A percentile compares a stretch with the other conserved stretches of the same genome.
Evolutionary conservation across 2,888 invertebrate genomes (phyloP).

Genomic region (Drosophila sordidapex): DNA sequence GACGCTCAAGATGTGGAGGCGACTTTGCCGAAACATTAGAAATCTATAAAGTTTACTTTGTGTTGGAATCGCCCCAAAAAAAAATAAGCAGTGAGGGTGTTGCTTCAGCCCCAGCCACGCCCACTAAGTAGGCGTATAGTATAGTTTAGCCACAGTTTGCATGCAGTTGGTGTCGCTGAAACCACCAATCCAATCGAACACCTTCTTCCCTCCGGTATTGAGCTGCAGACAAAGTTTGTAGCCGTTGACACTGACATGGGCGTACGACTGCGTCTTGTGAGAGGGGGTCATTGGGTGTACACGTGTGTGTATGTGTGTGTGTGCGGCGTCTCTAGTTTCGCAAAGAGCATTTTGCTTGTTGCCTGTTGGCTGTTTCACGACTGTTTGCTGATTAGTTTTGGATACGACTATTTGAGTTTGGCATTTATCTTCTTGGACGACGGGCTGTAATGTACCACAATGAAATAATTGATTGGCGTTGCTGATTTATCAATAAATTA

Average conservation of each 20-base stretch:
- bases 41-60: conserved; percentile 73
- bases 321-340: conserved; percentile 4
- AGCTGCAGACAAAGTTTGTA: conserved; percentile 53
- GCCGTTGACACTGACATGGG: conserved; percentile 56
- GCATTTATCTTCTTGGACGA: conserved; percentile 41
- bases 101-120: conserved; percentile 3
- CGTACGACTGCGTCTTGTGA: background rate
- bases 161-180: conserved; percentile 16
- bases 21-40: conserved; percentile 53
- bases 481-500: conserved; percentile 53
- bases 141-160: conserved; percentile 30
- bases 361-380: conserved; percentile 33
- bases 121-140: conserved; percentile 40
- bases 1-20: conserved; percentile 38
- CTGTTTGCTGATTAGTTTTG: conserved; percentile 71
- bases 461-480: conserved; percentile 59
- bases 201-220: background rate
- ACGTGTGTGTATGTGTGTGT: background rate
- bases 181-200: conserved; percentile 8
- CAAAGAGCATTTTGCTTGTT: conserved; percentile 52
- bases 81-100: background rate
- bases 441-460: conserved; percentile 35
- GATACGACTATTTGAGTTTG: conserved; percentile 64
- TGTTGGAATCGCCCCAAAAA: conserved; percentile 16
- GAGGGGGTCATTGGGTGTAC: background rate